A percentile compares a stretch with the other conserved stretches of the same genome.
Evolutionary conservation across 2,113 vertebrate species (phyloP).

Genomic region (Pipra filicauda): DNA sequence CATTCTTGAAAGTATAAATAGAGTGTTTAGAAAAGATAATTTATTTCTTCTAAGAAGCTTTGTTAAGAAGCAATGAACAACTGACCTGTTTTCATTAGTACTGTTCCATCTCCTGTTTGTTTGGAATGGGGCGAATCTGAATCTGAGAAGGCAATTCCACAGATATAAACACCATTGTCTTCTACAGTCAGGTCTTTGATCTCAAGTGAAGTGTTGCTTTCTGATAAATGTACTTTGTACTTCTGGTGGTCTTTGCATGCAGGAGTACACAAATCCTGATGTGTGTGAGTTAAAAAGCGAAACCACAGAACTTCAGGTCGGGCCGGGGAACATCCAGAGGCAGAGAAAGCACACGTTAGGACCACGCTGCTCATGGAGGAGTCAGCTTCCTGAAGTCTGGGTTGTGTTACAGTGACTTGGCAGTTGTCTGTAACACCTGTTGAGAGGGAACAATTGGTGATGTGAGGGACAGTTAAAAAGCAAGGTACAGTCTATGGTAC

Average conservation of each 20-base stretch:
- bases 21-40: not conserved
- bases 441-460: not conserved
- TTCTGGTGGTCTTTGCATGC: not conserved
- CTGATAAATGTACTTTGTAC: not conserved
- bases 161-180: conserved; percentile 76
- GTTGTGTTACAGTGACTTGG: conserved; percentile 57
- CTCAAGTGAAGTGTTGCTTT: conserved; percentile 15
- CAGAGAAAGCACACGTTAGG: conserved; percentile 57
- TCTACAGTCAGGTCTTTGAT: conserved; percentile 35
- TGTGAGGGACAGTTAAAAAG: not conserved
- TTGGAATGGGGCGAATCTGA: not conserved
- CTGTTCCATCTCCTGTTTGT: conserved; percentile 68
- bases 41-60: not conserved
- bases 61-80: not conserved
- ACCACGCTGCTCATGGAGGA: not conserved
- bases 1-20: not conserved
- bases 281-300: conserved; percentile 31
- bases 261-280: conserved; percentile 45
- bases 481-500: not conserved
- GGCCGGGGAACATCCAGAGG: not conserved
- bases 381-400: conserved; percentile 21
- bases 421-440: conserved; percentile 54
- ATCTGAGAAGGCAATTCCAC: conserved; percentile 61
- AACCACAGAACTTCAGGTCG: conserved; percentile 65
- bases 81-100: conserved; percentile 72